Evolutionary conservation across 2,888 invertebrate species (phyloP), one percentile per base, ranked within the genome.

Genomic region (Orthonevra nobilis): DNA sequence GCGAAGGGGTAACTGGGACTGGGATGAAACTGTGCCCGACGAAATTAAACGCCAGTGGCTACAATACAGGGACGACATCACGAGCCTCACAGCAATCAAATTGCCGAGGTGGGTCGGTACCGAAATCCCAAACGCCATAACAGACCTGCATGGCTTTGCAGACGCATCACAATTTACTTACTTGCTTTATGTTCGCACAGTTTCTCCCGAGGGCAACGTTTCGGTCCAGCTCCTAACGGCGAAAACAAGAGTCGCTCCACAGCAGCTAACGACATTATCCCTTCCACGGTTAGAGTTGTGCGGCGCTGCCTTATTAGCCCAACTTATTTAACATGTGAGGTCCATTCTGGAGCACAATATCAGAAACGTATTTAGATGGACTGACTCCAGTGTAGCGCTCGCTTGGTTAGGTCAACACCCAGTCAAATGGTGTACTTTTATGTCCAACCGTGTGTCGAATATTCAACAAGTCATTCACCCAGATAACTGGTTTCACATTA

Each of bases 371-470:
- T 68, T 12, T 14, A 58, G 68, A 32, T 68, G 58, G 48, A 68
- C 58, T 7, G 38, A 68, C n/a, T 68, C 58, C 9, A 48, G 10
- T 6, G 38, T 68, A 4, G 58, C 68, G 1, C 10, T 50, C 2
- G 58, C 68, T 9, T 68, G 58, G 68, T 58, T 68, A 14, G 48
- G 68, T 1, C 58, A 58, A 68, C 46, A 36, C 9, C 68, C 68
- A 20, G 58, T 14, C 10, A 58, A 42, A 23, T 23, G 23, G 23
- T 23, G 23, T 23, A 23, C 23, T 3, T 23, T 23, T 23, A n/a
- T n/a, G n/a, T n/a, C n/a, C n/a, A n/a, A n/a, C n/a, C n/a, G n/a
- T n/a, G n/a, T n/a, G n/a, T n/a, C n/a, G n/a, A n/a, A n/a, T n/a
- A n/a, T n/a, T n/a, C n/a, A n/a, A n/a, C n/a, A n/a, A n/a, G n/a